phyloP scores from a whole-genome alignment of 2,888 invertebrate genomes.

The Hyppa rectilinea region DNA sequence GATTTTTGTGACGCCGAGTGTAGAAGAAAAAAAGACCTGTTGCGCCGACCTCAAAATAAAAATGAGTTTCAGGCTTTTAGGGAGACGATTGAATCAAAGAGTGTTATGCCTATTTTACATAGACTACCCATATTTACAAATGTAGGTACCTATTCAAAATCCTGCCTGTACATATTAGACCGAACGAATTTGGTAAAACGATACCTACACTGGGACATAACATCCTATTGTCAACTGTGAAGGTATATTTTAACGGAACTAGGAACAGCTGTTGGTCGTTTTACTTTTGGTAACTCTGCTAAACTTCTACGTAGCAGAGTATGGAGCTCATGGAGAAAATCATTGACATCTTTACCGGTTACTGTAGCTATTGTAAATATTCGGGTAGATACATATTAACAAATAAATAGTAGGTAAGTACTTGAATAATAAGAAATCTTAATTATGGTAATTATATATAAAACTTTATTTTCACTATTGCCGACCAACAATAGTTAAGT shows the following conservation, averaged over 20 bases:
- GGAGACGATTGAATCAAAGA: too few relatives aligned
- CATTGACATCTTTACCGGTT: background rate
- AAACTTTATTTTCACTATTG: constrained; percentile 86
- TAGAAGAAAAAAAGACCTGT: too few relatives aligned
- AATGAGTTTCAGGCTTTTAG: too few relatives aligned
- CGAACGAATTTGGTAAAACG: background rate
- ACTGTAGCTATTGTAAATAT: background rate
- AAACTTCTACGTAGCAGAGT: background rate
- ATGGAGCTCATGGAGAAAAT: constrained; percentile 8
- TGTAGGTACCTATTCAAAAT: background rate
- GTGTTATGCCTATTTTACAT: background rate
- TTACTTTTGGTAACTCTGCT: constrained; percentile 19
- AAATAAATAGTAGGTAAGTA: constrained; percentile 8
- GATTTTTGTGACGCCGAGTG: too few relatives aligned
- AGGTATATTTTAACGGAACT: constrained; percentile 17
- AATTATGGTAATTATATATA: constrained; percentile 65
- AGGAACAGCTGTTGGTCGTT: constrained; percentile 8
- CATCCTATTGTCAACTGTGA: background rate
- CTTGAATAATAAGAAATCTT: constrained; percentile 34
- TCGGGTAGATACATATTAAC: background rate
- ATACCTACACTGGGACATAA: background rate
- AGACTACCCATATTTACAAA: background rate
- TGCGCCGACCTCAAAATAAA: too few relatives aligned
- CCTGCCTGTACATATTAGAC: background rate
- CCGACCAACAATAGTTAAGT: constrained; percentile 86